These are phyloP conservation scores for Todiramphus chloris DNA, from an alignment of 2,113 vertebrate species.

Conservation along the genomic window DNA sequence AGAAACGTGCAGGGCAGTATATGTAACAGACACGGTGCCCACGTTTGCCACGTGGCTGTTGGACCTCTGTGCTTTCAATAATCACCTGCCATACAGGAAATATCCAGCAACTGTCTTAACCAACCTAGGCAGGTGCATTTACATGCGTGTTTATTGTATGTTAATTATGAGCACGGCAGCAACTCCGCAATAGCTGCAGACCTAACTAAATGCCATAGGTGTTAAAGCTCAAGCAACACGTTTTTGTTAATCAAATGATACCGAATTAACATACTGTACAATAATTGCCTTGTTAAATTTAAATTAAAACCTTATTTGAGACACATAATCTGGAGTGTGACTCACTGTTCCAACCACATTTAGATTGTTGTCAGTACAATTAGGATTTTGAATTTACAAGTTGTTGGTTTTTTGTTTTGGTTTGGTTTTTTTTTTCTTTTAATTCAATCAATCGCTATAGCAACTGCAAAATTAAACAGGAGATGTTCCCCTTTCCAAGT, in stretches of 20 bases:
- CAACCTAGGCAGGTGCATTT: background rate
- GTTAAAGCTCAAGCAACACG: slow-evolving; percentile 12
- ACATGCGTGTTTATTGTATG: background rate
- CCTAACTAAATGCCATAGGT: background rate
- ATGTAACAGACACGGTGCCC: background rate
- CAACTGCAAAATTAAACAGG: slow-evolving; percentile 64
- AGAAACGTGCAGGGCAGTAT: background rate
- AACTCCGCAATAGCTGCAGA: background rate
- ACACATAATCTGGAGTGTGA: slow-evolving; percentile 65
- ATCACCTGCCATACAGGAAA: background rate
- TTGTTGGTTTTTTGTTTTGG: background rate
- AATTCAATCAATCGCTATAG: slow-evolving; percentile 64
- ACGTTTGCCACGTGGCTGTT: background rate
- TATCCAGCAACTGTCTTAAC: background rate
- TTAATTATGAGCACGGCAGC: background rate
- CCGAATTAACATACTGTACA: slow-evolving; percentile 61
- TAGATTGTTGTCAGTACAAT: slow-evolving; percentile 74
- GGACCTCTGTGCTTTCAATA: background rate
- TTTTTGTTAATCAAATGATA: slow-evolving; percentile 49
- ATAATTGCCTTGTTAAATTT: slow-evolving; percentile 73
- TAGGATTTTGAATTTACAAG: slow-evolving; percentile 71
- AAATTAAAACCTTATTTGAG: slow-evolving; percentile 62
- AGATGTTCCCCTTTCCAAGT: slow-evolving; percentile 14
- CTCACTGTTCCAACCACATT: slow-evolving; percentile 62
- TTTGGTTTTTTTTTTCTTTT: background rate